Evolutionary conservation across 2,797 vertebrate genomes (phyloP), one percentile per base, ranked within the genome.

Genomic region (Coregonus ussuriensis): DNA sequence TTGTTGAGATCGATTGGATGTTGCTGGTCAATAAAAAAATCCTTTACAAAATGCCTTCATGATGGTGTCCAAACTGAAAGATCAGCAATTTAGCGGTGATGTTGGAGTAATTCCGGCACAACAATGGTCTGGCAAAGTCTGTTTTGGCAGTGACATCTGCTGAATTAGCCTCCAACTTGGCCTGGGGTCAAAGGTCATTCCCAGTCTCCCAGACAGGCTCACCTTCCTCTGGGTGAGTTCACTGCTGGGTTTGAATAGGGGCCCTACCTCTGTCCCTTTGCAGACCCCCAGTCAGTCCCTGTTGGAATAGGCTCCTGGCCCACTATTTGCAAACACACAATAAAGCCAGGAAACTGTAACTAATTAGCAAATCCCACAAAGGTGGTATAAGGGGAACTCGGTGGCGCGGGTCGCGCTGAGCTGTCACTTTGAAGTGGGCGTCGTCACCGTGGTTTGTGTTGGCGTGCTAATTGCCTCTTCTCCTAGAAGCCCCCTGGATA

Each of bases 381-480:
- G 31, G 13, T 18, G 25, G 56, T 59, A 9, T 18, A 59, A 59
- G 56, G 56, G 56, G 18, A 67, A 31, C 29, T 13, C 25, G 1
- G 65, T 67, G 65, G 65, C 25, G 29, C 14, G 11, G 78, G 71
- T 79, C 62, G 37, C 29, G 62, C 75, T 77, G 75, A 65, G 13
- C 67, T 69, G 68, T 62, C 25, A 67, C 69, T 79, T 84, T 81
- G 72, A 76, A 71, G 41, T 11, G 37, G 35, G 71, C 15, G 31
- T 71, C 31, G 74, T 72, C 59, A 29, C 4, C 52, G 5, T 4
- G 37, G 72, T 63, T 87, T 63, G 72, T 82, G 78, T 86, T 84
- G 62, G 77, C 47, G 35, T 78, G 82, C 76, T 88, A 86, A 86
- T 88, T 87, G 82, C 54, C 76, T 78, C 78, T 77, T 77, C 77